These are phyloP conservation scores for Philaethria dido DNA, from an alignment of 2,888 invertebrate species.

Conservation along the genomic window DNA sequence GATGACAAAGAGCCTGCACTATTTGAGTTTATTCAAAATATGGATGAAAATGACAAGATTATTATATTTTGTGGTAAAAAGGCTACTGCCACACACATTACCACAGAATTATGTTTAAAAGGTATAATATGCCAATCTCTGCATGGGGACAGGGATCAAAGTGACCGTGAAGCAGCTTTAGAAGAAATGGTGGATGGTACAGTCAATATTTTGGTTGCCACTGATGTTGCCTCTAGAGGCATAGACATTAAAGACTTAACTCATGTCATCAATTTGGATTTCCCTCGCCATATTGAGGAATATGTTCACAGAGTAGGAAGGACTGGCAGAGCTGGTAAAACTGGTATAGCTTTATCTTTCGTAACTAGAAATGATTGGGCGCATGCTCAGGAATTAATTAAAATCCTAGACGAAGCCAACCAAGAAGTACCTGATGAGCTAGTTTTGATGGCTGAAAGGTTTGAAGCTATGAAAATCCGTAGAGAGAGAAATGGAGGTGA, in stretches of 20 bases:
- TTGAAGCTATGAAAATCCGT: conserved; percentile 86
- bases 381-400: conserved; percentile 91
- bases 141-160: conserved; percentile 94
- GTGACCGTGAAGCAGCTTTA: conserved; percentile 91
- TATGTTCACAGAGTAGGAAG: conserved; percentile 98
- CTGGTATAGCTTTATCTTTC: conserved; percentile 92
- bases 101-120: conserved; percentile 89
- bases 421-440: conserved; percentile 92
- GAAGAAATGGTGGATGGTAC: conserved; percentile 91
- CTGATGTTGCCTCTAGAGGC: conserved; percentile 97
- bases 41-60: conserved; percentile 91
- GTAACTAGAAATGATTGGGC: conserved; percentile 92
- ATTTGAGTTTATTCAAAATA: conserved; percentile 87
- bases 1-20: conserved; percentile 87
- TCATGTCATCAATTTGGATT: conserved; percentile 96
- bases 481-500: conserved; percentile 81
- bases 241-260: conserved; percentile 95
- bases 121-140: conserved; percentile 90
- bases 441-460: conserved; percentile 89
- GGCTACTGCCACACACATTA: conserved; percentile 90
- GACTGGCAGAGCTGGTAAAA: conserved; percentile 95
- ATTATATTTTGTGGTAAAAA: conserved; percentile 97
- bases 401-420: conserved; percentile 93
- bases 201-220: conserved; percentile 94
- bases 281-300: conserved; percentile 97